A percentile compares a stretch with the other conserved stretches of the same genome.
phyloP scores from a whole-genome alignment of 2,797 vertebrate genomes.

The Netta rufina region DNA sequence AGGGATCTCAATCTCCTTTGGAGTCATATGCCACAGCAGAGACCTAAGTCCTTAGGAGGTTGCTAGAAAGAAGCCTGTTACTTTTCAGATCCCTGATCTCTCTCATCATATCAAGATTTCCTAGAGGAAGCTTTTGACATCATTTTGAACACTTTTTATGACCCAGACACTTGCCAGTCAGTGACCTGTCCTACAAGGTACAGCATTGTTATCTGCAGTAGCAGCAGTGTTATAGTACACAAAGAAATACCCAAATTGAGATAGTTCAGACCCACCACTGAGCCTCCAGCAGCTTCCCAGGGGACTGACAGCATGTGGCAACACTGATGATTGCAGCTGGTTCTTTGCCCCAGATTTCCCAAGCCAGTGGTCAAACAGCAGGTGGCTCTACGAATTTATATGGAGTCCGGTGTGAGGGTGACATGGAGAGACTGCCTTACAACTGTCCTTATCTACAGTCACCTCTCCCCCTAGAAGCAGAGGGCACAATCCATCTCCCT shows the following conservation, averaged over 20 bases:
- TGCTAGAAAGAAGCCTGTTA: not conserved
- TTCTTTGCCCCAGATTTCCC: not conserved
- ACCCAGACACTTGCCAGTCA: not conserved
- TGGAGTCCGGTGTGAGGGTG: fast-evolving
- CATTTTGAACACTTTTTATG: not conserved
- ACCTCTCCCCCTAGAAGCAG: not conserved
- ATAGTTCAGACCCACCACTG: not conserved
- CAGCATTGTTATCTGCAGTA: not conserved
- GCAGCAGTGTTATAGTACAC: not conserved
- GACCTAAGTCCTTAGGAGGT: not conserved
- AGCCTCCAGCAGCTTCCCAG: not conserved
- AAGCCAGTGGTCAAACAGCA: not conserved
- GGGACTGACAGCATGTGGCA: not conserved
- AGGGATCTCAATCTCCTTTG: not conserved
- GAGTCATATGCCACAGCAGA: not conserved
- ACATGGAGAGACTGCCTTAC: not conserved
- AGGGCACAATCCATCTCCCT: not conserved
- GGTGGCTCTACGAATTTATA: not conserved
- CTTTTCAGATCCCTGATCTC: not conserved
- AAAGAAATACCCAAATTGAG: not conserved
- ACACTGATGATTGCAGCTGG: not conserved
- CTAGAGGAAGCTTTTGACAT: not conserved
- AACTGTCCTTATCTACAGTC: not conserved
- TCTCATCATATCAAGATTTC: not conserved
- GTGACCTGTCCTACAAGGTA: not conserved